Percentiles rank a stretch among this genome's conserved stretches.
Conservation (phyloP, 2,888 invertebrate genomes). For the Netelia melanura region DNA sequence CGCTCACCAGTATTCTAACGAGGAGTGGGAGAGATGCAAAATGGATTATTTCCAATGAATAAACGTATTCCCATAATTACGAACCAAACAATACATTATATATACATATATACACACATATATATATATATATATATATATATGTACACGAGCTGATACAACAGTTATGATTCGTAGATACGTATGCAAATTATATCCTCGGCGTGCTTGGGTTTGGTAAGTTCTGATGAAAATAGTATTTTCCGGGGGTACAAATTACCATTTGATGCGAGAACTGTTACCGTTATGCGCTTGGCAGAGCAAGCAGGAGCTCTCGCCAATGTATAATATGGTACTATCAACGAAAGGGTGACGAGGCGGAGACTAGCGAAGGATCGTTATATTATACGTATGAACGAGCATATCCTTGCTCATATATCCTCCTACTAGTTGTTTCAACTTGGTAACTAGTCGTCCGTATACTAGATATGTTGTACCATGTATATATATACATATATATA, state of each 20-base stretch:
- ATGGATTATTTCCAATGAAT: constrained; percentile 22
- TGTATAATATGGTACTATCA: constrained; percentile 20
- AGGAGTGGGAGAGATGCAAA: background rate
- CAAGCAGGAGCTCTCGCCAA: background rate
- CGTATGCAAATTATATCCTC: constrained; percentile 53
- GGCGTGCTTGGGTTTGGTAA: constrained; percentile 21
- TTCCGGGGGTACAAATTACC: constrained; percentile 46
- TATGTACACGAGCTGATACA: constrained; percentile 40
- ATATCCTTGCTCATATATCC: constrained; percentile 36
- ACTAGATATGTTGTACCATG: background rate
- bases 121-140: background rate
- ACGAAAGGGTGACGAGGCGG: constrained; percentile 44
- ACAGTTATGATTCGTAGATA: constrained; percentile 55
- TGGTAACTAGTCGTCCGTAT: constrained; percentile 43
- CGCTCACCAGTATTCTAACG: constrained; percentile 17
- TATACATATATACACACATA: background rate
- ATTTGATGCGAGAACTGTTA: constrained; percentile 35
- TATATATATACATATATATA: background rate
- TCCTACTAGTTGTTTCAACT: constrained; percentile 56
- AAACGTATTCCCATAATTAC: constrained; percentile 40
- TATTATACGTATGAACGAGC: constrained; percentile 46
- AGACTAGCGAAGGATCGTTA: constrained; percentile 17
- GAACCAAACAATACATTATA: constrained; percentile 14
- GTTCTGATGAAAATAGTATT: constrained; percentile 47
- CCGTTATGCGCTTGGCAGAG: constrained; percentile 10